phyloP scores from a whole-genome alignment of 2,113 vertebrate species.

The Noctilio leporinus region DNA sequence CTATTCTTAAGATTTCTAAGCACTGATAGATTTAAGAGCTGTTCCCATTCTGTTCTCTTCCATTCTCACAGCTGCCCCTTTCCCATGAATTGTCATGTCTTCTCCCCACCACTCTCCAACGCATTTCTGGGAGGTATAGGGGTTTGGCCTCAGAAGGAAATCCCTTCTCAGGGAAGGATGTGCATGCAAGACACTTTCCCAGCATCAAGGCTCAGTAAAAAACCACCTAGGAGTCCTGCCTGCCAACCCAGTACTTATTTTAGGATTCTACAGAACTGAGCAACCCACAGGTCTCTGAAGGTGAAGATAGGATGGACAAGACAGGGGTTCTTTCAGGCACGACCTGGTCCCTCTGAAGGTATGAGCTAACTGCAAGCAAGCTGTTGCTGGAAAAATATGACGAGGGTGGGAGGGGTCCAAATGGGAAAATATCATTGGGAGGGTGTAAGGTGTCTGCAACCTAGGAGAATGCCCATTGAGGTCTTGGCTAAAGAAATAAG shows the following conservation, averaged over 20 bases:
- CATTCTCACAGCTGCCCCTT: neutral
- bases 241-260: slow-evolving; percentile 28
- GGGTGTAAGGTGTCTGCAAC: neutral
- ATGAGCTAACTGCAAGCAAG: slow-evolving; percentile 33
- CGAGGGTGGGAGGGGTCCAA: neutral
- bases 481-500: neutral
- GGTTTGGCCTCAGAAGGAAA: slow-evolving; percentile 22
- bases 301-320: neutral
- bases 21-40: slow-evolving; percentile 35
- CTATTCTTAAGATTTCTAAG: neutral
- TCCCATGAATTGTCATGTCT: neutral
- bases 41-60: neutral
- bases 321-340: neutral
- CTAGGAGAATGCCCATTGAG: neutral
- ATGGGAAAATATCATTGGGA: neutral
- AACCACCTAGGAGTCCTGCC: slow-evolving; percentile 17
- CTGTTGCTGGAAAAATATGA: neutral
- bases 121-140: slow-evolving; percentile 9
- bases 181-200: neutral
- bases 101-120: neutral
- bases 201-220: slow-evolving; percentile 33
- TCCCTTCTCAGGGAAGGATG: neutral
- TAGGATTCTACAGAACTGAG: slow-evolving; percentile 8
- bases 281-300: neutral
- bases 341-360: neutral